Evolutionary conservation across 1,140 invertebrate genomes (phyloP), one percentile per base, ranked within the genome.

Genomic region (Drosophila funebris): DNA sequence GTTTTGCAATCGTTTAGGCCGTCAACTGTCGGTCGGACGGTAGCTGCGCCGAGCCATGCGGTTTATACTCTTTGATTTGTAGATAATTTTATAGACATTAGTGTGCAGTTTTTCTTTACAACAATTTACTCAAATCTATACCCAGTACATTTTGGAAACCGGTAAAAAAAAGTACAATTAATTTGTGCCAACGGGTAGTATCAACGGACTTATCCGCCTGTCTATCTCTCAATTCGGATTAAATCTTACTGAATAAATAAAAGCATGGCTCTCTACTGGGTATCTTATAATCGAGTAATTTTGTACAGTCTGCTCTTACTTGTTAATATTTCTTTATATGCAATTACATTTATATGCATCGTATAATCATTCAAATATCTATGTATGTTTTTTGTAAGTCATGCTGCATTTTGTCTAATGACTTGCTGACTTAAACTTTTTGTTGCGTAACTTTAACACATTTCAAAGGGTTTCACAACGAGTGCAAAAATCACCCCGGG

Each of bases 81-180:
- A 67, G 83, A 88, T 85, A 82, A 87, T 87, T 76, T 85, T 81
- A 72, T 78, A 87, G 43, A 63, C 81, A 87, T 85, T 85, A 85
- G 80, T 83, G 62, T 87, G 81, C 81, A 85, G 62, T 85, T 85
- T 84, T 85, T 71, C 39, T 57, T 41, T 18, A 11, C 33, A 37
- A 61, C 58, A 63, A 46, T 54, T 24, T 61, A 83, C 58, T 71
- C 56, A 53, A 52, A 71, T 83, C 78, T 71, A 75, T 46, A 46
- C 44, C 22, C 44, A 13, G 44, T 46, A 27, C 3, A 9, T n/a
- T n/a, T n/a, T n/a, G n/a, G n/a, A n/a, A n/a, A n/a, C n/a, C n/a
- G n/a, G n/a, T n/a, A n/a, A n/a, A n/a, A n/a, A n/a, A n/a, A n/a
- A n/a, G n/a, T n/a, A n/a, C n/a, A n/a, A n/a, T n/a, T n/a, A 22